Evolutionary conservation across 2,113 vertebrate species (phyloP), one percentile per base, ranked within the genome.

Genomic region (Phyllostomus discolor): DNA sequence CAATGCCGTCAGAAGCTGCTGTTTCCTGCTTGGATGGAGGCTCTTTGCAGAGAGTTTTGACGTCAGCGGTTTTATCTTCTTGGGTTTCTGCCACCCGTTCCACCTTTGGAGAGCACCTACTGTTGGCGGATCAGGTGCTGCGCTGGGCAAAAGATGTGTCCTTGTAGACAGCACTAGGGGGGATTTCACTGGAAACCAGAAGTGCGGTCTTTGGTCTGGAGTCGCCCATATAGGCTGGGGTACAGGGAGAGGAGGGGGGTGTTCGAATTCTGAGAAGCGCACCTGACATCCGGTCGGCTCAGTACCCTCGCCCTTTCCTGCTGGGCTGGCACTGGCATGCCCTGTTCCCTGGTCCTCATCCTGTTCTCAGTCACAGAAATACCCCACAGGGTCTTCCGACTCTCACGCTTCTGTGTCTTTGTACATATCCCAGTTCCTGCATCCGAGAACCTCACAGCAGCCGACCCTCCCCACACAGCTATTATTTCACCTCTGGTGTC

Each of bases 11-110:
- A 54, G 43, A 91, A 95, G 82, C 88, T 28, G 59, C 6, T 15
- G 35, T 62, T 84, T 43, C 52, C 52, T 90, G 80, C 84, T 92
- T 66, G 33, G 14, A 76, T 66, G 57, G 95, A 94, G 95, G 62
- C 41, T 94, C 82, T 91, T 70, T 86, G 92, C 86, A 62, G 73
- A 84, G 91, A 93, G 82, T 97, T 96, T 97, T 94, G 97, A 98
- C 15, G 6, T 96, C 92, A 91, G 95, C 17, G 1, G 24, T 91
- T 96, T 94, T 95, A 17, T 90, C 66, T 82, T 93, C 81, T 82
- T 91, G 90, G 82, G 80, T 76, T 88, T 67, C 94, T 91, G 95
- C 80, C 92, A 59, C 62, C 38, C 11, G 2, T 43, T 80, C 91
- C 82, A 88, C 96, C 85, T 92, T 85, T 69, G 76, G 81, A 59